These are phyloP conservation scores for Caenorhabditis japonica DNA, from an alignment of 2,888 invertebrate genomes.

Conservation along the genomic window DNA sequence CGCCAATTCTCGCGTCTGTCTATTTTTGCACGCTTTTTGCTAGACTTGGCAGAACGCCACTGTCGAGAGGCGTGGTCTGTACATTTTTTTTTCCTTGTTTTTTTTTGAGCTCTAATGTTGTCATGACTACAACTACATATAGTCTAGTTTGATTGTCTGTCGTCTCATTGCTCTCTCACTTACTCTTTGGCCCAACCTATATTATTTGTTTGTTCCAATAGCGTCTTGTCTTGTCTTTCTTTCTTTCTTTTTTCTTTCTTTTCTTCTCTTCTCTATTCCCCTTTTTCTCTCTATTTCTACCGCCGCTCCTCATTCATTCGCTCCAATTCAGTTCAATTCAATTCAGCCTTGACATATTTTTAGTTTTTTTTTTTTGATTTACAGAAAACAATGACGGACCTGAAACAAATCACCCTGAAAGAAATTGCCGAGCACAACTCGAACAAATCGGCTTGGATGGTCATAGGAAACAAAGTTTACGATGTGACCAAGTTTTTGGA, in stretches of 20 bases:
- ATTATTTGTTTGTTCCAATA: conserved; percentile 42
- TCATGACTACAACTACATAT: background rate
- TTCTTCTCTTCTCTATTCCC: background rate
- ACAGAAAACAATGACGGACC: conserved; percentile 27
- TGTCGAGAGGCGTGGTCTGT: too few relatives aligned
- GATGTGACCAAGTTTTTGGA: conserved; percentile 77
- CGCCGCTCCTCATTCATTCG: too few relatives aligned
- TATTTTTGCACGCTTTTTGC: too few relatives aligned
- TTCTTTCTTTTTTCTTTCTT: conserved; percentile 3
- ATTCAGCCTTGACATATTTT: too few relatives aligned
- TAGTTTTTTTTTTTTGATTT: background rate
- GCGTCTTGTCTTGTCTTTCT: conserved; percentile 11
- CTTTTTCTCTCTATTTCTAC: too few relatives aligned
- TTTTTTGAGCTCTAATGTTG: too few relatives aligned
- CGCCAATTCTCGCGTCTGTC: too few relatives aligned
- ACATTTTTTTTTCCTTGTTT: too few relatives aligned
- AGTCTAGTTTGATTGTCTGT: conserved; percentile 7
- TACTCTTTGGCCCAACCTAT: background rate
- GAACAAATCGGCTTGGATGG: conserved; percentile 72
- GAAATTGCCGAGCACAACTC: conserved; percentile 75
- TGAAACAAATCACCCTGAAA: conserved; percentile 51
- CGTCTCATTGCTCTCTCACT: background rate
- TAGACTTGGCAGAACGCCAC: too few relatives aligned
- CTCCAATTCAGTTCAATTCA: too few relatives aligned
- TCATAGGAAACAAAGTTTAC: conserved; percentile 75